Evolutionary conservation across 2,797 vertebrate species (phyloP).

Genomic region (Mormyrops boulengeri): DNA sequence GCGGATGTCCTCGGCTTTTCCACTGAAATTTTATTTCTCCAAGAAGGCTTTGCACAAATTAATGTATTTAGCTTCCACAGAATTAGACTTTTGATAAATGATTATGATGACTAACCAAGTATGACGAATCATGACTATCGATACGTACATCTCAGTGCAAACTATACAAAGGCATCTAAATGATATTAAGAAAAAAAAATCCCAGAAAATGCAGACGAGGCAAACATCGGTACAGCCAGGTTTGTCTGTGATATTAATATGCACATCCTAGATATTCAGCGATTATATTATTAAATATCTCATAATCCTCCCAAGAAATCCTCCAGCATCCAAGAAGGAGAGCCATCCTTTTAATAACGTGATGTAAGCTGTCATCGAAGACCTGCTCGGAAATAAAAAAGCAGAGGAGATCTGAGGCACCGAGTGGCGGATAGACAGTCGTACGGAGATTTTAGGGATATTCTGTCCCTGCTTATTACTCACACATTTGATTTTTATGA

Average conservation of each 20-base stretch:
- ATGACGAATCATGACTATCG: not conserved
- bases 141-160: not conserved
- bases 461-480: not conserved
- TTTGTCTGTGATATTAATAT: conserved; percentile 2
- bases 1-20: not conserved
- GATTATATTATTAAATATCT: conserved; percentile 24
- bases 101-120: not conserved
- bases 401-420: not conserved
- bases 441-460: not conserved
- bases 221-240: not conserved
- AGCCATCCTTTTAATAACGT: conserved; percentile 16
- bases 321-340: not conserved
- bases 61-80: conserved; percentile 1
- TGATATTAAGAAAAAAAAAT: not conserved
- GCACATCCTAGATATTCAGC: conserved; percentile 11
- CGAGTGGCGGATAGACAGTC: not conserved
- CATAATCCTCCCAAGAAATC: conserved; percentile 15
- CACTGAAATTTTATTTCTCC: not conserved
- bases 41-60: not conserved
- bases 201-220: not conserved
- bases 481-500: not conserved
- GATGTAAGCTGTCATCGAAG: conserved; percentile 14
- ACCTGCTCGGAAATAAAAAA: not conserved
- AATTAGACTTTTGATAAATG: not conserved
- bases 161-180: not conserved